Base-by-base conservation (phyloP, 2,113 vertebrate species). In the Oenanthe oenanthe region DNA sequence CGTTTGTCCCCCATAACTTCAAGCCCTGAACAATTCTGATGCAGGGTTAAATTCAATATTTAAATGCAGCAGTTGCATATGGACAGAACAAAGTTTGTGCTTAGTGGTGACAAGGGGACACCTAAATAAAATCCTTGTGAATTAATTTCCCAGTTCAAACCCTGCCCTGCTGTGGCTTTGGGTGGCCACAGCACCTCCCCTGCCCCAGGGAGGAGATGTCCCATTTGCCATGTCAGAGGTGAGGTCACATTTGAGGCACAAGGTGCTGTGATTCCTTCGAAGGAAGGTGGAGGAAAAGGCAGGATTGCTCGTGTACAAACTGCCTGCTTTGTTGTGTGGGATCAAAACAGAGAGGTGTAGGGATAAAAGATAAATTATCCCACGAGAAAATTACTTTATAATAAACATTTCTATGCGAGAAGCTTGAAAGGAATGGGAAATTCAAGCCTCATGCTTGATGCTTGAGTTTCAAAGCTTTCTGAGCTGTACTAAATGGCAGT, bases 371-470 rank as follows among this genome's bases (percentile, higher is more conserved):
- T 51, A 95, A 95, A 79, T 51, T 74, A 90, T 88, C 75, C 78
- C 50, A 18, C 24, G 7, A 58, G 75, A 86, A 90, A 94, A 88
- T 75, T 13, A 48, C 66, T 85, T 91, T 60, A 50, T 83, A 92
- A 75, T 73, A 84, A 95, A 48, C 32, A 63, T 86, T 85, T 73
- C 47, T 77, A 28, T 25, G 60, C 25, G 78, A 85, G 72, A 65
- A 54, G 50, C 83, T 77, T 85, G 82, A 94, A 90, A 95, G 71
- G 85, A 85, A 74, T 93, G 67, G 43, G 78, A 88, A 85, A 87
- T 77, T 89, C 60, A 77, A 91, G 66, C 70, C 57, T 80, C 53
- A 5, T 85, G 61, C 84, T 88, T 63, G 58, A 40, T 79, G 68
- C 57, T 57, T 68, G 85, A 38, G 62, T 84, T 93, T 92, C 89